phyloP scores from a whole-genome alignment of 2,888 invertebrate species.

The Cotesia congregata region DNA sequence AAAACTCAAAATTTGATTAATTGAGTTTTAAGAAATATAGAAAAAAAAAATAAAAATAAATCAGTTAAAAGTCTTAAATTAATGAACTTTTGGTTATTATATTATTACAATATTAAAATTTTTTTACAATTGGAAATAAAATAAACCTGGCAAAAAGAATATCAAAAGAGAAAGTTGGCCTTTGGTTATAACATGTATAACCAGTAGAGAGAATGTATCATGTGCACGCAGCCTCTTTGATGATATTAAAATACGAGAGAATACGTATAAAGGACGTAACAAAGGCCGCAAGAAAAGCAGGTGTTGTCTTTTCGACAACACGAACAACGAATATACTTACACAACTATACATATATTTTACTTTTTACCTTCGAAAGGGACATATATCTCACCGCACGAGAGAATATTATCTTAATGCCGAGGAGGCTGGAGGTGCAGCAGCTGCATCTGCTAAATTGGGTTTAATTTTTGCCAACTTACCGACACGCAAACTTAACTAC shows the following conservation, averaged over 20 bases:
- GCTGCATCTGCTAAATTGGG: slow-evolving; percentile 36
- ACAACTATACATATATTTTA: neutral
- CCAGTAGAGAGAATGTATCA: neutral
- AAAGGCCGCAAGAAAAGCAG: slow-evolving; percentile 46
- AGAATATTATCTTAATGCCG: slow-evolving; percentile 28
- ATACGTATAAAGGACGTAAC: slow-evolving; percentile 17
- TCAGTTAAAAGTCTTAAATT: neutral
- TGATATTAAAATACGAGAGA: neutral
- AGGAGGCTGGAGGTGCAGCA: slow-evolving; percentile 7
- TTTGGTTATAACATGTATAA: neutral
- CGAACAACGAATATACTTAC: slow-evolving; percentile 5
- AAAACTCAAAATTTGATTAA: too few relatives aligned
- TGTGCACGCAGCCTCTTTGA: slow-evolving; percentile 1
- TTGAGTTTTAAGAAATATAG: too few relatives aligned
- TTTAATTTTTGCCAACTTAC: slow-evolving; percentile 36
- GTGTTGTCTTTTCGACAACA: slow-evolving; percentile 47
- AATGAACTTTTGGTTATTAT: too few relatives aligned
- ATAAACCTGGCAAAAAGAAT: neutral
- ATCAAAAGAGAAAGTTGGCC: neutral
- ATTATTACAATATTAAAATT: too few relatives aligned
- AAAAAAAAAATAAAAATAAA: neutral
- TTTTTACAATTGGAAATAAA: too few relatives aligned
- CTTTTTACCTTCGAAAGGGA: slow-evolving; percentile 13
- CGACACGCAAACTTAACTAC: neutral
- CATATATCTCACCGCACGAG: slow-evolving; percentile 14